Evolutionary conservation across 2,888 invertebrate genomes (phyloP).

Genomic region (Protophormia terraenovae): DNA sequence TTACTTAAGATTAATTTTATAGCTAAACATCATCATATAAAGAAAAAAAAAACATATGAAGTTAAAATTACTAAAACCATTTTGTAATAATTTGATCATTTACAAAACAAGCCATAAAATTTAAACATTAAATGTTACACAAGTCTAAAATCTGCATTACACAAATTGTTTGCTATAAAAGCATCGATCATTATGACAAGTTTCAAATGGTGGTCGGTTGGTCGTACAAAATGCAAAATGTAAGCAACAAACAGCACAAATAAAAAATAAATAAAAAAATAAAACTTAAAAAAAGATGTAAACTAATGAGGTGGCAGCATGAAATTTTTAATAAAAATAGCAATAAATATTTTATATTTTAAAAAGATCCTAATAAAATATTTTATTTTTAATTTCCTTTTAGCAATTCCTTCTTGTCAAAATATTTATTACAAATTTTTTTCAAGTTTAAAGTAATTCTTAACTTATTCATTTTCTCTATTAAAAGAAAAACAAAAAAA

Average conservation of each 20-base stretch:
- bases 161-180: slow-evolving; percentile 58
- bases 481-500: too few relatives aligned
- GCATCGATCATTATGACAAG: slow-evolving; percentile 68
- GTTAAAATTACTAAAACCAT: slow-evolving; percentile 6
- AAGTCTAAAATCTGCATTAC: slow-evolving; percentile 56
- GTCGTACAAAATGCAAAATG: slow-evolving; percentile 12
- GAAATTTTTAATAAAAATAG: too few relatives aligned
- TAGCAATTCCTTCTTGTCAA: slow-evolving; percentile 50
- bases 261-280: too few relatives aligned
- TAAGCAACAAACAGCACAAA: neutral
- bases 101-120: slow-evolving; percentile 57
- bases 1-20: slow-evolving; percentile 23
- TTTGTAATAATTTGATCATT: slow-evolving; percentile 54
- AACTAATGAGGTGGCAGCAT: slow-evolving; percentile 51
- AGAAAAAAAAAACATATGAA: neutral
- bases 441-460: neutral
- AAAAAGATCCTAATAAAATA: too few relatives aligned
- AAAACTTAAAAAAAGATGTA: slow-evolving; percentile 50
- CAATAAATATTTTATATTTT: too few relatives aligned
- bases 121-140: slow-evolving; percentile 57
- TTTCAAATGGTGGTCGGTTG: slow-evolving; percentile 57
- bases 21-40: neutral
- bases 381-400: neutral
- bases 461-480: slow-evolving; percentile 8
- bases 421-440: slow-evolving; percentile 29